Evolutionary conservation across 2,797 vertebrate species (phyloP).

Genomic region (Lutjanus campechanus): DNA sequence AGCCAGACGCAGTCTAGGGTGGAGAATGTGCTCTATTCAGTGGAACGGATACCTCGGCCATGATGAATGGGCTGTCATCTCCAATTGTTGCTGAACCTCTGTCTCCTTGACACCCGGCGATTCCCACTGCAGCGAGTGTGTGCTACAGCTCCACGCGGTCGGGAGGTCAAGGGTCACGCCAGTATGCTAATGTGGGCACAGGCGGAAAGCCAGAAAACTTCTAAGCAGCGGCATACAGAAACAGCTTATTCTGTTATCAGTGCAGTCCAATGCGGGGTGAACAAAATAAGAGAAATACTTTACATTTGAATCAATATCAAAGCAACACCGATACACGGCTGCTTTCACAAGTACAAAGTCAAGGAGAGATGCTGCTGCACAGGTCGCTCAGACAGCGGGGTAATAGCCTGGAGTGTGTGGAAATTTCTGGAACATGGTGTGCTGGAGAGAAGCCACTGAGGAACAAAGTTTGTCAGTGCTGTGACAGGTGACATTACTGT

Average conservation of each 20-base stretch:
- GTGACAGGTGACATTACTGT: slow-evolving; percentile 60
- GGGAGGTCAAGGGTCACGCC: slow-evolving; percentile 60
- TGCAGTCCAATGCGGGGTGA: neutral
- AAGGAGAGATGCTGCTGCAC: slow-evolving; percentile 6
- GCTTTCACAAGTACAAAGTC: slow-evolving; percentile 9
- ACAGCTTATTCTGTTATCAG: slow-evolving; percentile 1
- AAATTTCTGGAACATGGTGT: slow-evolving; percentile 4
- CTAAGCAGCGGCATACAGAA: neutral
- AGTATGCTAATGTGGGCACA: slow-evolving; percentile 41
- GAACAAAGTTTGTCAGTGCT: slow-evolving; percentile 17
- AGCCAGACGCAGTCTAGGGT: slow-evolving; percentile 61
- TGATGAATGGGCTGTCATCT: slow-evolving; percentile 88
- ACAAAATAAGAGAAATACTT: slow-evolving; percentile 5
- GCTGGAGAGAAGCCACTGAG: slow-evolving; percentile 22
- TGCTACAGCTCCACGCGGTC: slow-evolving; percentile 26
- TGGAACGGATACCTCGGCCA: slow-evolving; percentile 76
- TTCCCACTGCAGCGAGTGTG: slow-evolving; percentile 49
- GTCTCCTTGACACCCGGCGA: slow-evolving; percentile 73
- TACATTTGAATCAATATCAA: slow-evolving; percentile 2
- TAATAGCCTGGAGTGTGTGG: slow-evolving; percentile 2
- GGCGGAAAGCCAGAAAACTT: slow-evolving; percentile 8
- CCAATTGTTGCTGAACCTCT: slow-evolving; percentile 79
- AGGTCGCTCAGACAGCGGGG: slow-evolving; percentile 5
- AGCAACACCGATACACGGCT: neutral
- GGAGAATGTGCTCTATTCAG: slow-evolving; percentile 74